Evolutionary conservation across 2,888 invertebrate species (phyloP), one percentile per base, ranked within the genome.

Genomic region (Thereva unica): DNA sequence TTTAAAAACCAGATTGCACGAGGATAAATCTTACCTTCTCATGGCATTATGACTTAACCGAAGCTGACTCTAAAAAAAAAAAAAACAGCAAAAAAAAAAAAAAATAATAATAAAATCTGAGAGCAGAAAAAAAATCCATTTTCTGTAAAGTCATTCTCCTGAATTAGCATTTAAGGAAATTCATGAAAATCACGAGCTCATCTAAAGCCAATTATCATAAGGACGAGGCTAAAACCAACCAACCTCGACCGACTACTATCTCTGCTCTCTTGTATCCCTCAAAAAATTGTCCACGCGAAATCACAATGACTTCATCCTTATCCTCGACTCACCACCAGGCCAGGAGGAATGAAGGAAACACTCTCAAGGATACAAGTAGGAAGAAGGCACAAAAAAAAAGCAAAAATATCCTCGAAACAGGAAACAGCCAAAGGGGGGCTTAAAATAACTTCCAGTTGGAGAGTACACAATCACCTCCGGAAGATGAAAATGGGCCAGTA

Each of bases 201-300:
- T 64, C 64, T 64, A 64, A 64, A 64, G 64, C 54, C 64, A 64
- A 64, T 64, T 64, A 64, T 44, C 64, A 54, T 54, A 64, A 37
- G 44, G 54, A 64, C 61, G 61, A 61, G 50, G 23, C 23, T 40
- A 10, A 12, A 34, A n/a, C 41, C 42, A 42, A 61, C 40, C 41
- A 50, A 49, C 40, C 41, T 61, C 40, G 45, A 45, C 40, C 34
- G 38, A 53, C 38, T 23, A 38, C 2, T 41, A 40, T 40, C 38
- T 55, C 41, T 55, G 38, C 42, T 55, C 23, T 41, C 9, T 55
- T 34, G 6, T 5, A 52, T 34, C 9, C 6, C 5, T 6, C 6
- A 53, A 53, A 41, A 41, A 61, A 61, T 38, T 61, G 61, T 50
- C 61, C 50, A 61, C 61, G 49, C 61, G 42, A 61, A 50, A 50